Conservation (phyloP, 2,888 invertebrate species). For the Microchrysa polita region DNA sequence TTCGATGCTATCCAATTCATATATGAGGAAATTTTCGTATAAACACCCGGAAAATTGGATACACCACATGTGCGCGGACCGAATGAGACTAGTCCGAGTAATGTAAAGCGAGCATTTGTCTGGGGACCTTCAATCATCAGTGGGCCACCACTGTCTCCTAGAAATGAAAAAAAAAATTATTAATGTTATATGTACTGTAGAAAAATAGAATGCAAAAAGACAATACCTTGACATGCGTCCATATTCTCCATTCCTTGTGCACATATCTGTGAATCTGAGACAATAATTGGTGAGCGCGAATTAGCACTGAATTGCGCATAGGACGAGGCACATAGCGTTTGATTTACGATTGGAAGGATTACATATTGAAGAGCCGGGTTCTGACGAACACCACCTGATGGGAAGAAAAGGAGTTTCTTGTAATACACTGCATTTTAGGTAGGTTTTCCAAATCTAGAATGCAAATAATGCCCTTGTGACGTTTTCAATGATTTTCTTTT, state of each 20-base stretch:
- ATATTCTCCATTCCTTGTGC: slow-evolving; percentile 62
- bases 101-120: slow-evolving; percentile 52
- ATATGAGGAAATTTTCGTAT: slow-evolving; percentile 62
- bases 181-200: too few species aligned
- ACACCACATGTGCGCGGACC: slow-evolving; percentile 62
- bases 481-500: too few species aligned
- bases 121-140: slow-evolving; percentile 58
- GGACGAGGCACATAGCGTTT: slow-evolving; percentile 60
- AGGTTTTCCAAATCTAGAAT: too few species aligned
- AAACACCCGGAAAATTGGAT: slow-evolving; percentile 62
- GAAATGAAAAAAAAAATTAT: too few species aligned
- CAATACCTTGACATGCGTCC: slow-evolving; percentile 62
- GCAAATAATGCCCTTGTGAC: too few species aligned
- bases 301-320: slow-evolving; percentile 63
- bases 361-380: slow-evolving; percentile 63
- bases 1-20: slow-evolving; percentile 63
- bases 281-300: slow-evolving; percentile 62
- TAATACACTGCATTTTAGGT: not conserved
- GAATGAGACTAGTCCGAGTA: slow-evolving; percentile 61
- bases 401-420: not conserved
- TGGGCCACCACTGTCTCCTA: slow-evolving; percentile 64
- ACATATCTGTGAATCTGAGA: slow-evolving; percentile 62
- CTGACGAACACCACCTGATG: slow-evolving; percentile 38
- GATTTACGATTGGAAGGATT: slow-evolving; percentile 63
- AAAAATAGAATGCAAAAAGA: not conserved